Base-by-base conservation (phyloP, 1,140 invertebrate species). In the Meloidogyne exigua region DNA sequence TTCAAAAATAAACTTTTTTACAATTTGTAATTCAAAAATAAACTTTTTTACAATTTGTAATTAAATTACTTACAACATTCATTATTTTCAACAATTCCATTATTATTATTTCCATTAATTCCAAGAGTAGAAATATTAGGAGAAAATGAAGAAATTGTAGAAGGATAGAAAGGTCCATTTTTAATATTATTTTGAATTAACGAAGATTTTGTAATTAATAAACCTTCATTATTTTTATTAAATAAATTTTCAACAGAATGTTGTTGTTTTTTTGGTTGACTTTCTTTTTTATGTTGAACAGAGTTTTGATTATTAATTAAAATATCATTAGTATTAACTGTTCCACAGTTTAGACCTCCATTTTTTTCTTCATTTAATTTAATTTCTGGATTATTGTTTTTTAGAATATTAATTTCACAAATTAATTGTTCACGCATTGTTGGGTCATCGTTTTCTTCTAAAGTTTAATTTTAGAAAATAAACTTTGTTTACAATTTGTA, bases 91-190 rank as follows among this genome's bases (percentile, higher is more conserved):
- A 57, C 5, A 15, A 57, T 57, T 57, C 18, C 49, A 18, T n/a
- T 57, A 57, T n/a, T 57, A 57, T 57, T 57, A 57, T 57, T 57
- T n/a, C 49, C 49, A 57, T 57, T 57, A 57, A n/a, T 57, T 57
- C n/a, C 44, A 13, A 49, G 5, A 49, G 15, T 18, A 49, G 15
- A 21, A 0, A 57, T 57, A 57, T 57, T 57, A 0, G 18, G 49
- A 39, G 36, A 10, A 39, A 39, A 39, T 21, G 49, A 57, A n/a
- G 18, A n/a, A 57, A n/a, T 57, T n/a, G 49, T 9, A 57, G n/a
- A n/a, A n/a, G 49, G 9, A 57, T 57, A 57, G 21, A 39, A 39
- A 39, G 18, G 49, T 0, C 18, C 49, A 57, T 18, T n/a, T n/a
- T 57, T 49, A 12, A 18, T 49, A 49, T 49, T 49, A 15, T 18